A percentile compares a stretch with the other conserved stretches of the same genome.
Evolutionary conservation across 2,888 invertebrate genomes (phyloP).

Genomic region (Drosophila meridiana): DNA sequence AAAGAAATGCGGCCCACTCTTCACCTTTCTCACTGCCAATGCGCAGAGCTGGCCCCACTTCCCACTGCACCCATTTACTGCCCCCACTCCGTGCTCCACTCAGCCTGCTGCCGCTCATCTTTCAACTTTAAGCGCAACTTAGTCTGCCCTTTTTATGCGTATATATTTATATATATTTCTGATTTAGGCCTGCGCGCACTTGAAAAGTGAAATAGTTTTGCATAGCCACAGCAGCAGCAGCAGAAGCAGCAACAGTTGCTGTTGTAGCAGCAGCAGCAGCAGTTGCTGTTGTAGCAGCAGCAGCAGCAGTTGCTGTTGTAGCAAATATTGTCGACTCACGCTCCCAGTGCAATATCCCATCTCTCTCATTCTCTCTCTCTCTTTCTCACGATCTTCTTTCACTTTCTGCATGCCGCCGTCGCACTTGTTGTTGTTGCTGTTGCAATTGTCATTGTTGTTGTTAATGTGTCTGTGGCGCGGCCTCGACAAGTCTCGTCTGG

Average conservation of each 20-base stretch:
- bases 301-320: slow-evolving; percentile 15
- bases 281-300: slow-evolving; percentile 3
- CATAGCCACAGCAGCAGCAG: slow-evolving; percentile 22
- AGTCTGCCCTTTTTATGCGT: background rate
- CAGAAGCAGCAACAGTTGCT: slow-evolving; percentile 5
- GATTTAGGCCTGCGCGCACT: slow-evolving; percentile 42
- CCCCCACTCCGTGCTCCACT: background rate
- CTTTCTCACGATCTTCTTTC: slow-evolving; percentile 69
- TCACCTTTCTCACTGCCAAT: background rate
- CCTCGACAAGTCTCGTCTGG: slow-evolving; percentile 55
- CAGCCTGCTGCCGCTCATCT: background rate
- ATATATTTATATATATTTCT: background rate
- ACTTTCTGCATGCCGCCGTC: slow-evolving; percentile 65
- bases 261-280: slow-evolving; percentile 14
- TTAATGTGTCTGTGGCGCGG: slow-evolving; percentile 45
- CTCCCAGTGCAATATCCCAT: slow-evolving; percentile 55
- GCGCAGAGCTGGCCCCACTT: background rate
- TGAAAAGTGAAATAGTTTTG: slow-evolving; percentile 56
- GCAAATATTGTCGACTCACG: slow-evolving; percentile 61
- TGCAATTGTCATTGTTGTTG: slow-evolving; percentile 36
- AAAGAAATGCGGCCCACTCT: background rate
- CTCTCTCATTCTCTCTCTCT: slow-evolving; percentile 2
- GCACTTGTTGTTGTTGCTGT: slow-evolving; percentile 34
- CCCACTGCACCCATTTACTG: background rate
- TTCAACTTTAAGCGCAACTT: background rate